Conservation (phyloP, 2,888 invertebrate species). For the Tetragonula carbonaria region DNA sequence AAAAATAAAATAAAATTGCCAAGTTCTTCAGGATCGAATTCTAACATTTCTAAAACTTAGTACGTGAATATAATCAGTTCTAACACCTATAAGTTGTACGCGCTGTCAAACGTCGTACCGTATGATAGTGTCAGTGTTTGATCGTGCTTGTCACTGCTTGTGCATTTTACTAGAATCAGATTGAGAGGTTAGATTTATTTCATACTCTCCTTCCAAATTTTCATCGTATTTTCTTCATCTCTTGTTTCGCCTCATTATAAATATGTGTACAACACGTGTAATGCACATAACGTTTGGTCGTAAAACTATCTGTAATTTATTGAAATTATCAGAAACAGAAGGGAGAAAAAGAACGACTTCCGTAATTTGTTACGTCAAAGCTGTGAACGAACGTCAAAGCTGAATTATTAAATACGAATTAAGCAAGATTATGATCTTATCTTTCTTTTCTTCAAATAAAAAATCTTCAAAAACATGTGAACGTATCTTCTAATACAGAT, state of each 20-base stretch:
- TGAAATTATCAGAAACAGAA: not conserved
- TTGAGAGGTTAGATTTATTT: conserved; percentile 48
- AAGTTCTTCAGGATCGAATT: not conserved
- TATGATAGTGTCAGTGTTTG: conserved; percentile 33
- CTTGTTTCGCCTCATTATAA: not conserved
- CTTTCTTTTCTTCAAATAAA: not conserved
- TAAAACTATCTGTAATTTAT: conserved; percentile 10
- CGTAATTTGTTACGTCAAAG: not conserved
- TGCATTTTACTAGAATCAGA: conserved; percentile 24
- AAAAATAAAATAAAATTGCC: conserved; percentile 4
- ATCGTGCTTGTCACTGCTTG: conserved; percentile 36
- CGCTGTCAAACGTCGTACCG: conserved; percentile 27
- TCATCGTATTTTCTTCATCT: not conserved
- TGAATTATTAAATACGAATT: not conserved
- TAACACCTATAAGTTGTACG: conserved; percentile 14
- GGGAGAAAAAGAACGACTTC: not conserved
- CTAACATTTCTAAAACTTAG: not conserved
- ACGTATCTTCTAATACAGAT: not conserved
- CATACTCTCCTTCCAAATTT: not conserved
- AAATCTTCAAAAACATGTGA: not conserved
- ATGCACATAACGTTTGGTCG: not conserved
- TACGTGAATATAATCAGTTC: not conserved
- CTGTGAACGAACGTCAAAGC: not conserved
- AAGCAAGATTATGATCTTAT: not conserved
- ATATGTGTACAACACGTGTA: not conserved